Conservation (phyloP, 1,140 invertebrate species). For the Rhopalosiphum maidis region DNA sequence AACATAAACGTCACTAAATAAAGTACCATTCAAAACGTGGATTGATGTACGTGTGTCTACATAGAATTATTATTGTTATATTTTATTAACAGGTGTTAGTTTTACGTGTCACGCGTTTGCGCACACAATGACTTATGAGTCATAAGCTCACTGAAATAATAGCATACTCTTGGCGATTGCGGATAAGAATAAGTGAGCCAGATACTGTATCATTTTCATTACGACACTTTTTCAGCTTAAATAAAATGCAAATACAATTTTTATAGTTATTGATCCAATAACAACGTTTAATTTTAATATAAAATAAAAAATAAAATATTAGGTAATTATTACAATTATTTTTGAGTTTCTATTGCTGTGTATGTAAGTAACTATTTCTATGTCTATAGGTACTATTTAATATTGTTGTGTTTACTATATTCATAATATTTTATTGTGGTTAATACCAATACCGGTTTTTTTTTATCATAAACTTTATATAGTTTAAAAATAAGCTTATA, state of each 20-base stretch:
- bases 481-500: background rate
- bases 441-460: background rate
- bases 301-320: background rate
- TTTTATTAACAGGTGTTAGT: background rate
- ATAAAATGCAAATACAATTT: background rate
- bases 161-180: background rate
- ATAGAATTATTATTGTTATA: slow-evolving; percentile 7
- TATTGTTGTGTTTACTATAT: background rate
- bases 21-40: background rate
- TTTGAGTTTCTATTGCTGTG: background rate
- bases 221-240: background rate
- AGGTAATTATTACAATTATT: background rate
- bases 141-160: background rate
- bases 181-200: background rate
- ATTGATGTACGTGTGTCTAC: background rate
- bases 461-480: background rate
- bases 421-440: background rate
- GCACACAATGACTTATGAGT: background rate
- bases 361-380: background rate
- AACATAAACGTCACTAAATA: background rate
- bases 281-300: background rate
- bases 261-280: background rate
- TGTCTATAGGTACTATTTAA: no score
- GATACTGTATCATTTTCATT: background rate
- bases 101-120: background rate